A percentile compares a stretch with the other conserved stretches of the same genome.
Conservation (phyloP, 1,140 invertebrate species). For the Daktulosphaira vitifoliae region DNA sequence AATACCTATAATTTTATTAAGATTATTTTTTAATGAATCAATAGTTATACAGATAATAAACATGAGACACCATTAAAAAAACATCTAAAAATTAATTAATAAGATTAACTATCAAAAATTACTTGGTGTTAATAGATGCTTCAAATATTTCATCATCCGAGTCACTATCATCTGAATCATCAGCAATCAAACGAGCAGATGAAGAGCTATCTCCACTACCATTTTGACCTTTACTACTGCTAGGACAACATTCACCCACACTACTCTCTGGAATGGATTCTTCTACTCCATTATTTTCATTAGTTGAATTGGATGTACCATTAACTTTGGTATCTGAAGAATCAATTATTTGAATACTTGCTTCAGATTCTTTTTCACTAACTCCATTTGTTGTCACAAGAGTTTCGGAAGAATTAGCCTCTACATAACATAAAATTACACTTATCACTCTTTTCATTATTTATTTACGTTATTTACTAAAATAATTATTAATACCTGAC, state of each 20-base stretch:
- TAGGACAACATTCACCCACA: neutral
- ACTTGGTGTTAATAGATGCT: neutral
- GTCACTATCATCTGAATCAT: constrained; percentile 40
- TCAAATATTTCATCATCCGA: constrained; percentile 46
- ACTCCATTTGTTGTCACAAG: constrained; percentile 43
- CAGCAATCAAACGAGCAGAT: neutral
- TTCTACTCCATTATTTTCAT: neutral
- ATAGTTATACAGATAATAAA: too few relatives aligned
- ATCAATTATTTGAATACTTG: constrained; percentile 39
- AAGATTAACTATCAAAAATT: too few relatives aligned
- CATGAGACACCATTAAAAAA: too few relatives aligned
- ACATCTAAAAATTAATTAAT: too few relatives aligned
- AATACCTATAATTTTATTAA: too few relatives aligned
- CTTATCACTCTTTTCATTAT: too few relatives aligned
- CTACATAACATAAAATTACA: constrained; percentile 41
- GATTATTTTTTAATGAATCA: too few relatives aligned
- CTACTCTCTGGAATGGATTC: neutral
- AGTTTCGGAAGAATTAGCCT: constrained; percentile 42
- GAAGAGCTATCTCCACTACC: neutral
- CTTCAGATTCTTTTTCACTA: constrained; percentile 37
- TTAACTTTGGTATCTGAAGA: constrained; percentile 1
- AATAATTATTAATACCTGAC: constrained; percentile 6
- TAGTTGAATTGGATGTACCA: neutral
- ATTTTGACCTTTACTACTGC: constrained; percentile 6
- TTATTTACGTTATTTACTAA: too few relatives aligned